These are phyloP conservation scores for Eidolon helvum DNA, from an alignment of 2,113 vertebrate genomes.

Conservation along the genomic window DNA sequence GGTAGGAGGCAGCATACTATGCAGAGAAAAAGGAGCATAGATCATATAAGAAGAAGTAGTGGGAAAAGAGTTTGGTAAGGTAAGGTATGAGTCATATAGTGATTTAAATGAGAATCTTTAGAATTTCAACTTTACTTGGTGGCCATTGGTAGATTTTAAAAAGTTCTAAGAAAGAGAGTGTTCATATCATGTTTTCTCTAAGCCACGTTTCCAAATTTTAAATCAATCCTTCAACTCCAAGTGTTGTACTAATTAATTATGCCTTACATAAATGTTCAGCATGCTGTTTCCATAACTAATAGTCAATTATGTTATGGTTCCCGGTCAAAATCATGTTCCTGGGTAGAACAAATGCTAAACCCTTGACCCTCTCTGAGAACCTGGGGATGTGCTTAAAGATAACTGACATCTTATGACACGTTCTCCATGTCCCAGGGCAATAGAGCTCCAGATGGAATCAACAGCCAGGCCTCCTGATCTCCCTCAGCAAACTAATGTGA, in stretches of 20 bases:
- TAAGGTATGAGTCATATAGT: background rate
- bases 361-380: background rate
- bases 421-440: background rate
- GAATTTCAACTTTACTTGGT: background rate
- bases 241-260: background rate
- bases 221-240: background rate
- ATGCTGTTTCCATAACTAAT: background rate
- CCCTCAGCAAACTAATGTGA: conserved; percentile 37
- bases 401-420: background rate
- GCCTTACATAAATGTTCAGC: background rate
- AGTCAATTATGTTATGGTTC: background rate
- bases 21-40: background rate
- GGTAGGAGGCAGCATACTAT: background rate
- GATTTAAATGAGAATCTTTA: background rate
- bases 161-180: background rate
- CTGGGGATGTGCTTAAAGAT: background rate
- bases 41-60: background rate
- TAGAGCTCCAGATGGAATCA: conserved; percentile 23
- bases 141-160: background rate
- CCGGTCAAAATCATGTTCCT: background rate
- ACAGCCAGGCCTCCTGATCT: background rate
- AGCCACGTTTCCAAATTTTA: background rate
- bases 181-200: background rate
- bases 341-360: background rate
- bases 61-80: background rate